phyloP scores from a whole-genome alignment of 2,888 invertebrate species.

The Standfussiana lucernea region DNA sequence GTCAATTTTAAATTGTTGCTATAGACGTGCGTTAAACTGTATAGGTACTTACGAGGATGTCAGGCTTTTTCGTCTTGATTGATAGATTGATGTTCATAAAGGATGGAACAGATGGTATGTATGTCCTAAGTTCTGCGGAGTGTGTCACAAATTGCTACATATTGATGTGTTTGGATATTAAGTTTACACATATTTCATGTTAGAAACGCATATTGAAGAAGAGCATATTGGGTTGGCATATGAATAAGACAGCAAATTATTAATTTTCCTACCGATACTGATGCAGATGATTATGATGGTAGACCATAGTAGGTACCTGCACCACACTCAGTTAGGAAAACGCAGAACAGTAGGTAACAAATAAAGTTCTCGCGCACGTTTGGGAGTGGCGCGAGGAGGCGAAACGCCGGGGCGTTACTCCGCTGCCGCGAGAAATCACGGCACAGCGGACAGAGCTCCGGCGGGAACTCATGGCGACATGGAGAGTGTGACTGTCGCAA shows the following conservation, averaged over 20 bases:
- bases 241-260: background rate
- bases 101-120: background rate
- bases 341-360: too few relatives aligned
- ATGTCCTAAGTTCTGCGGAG: slow-evolving; percentile 1
- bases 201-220: background rate
- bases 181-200: slow-evolving; percentile 7
- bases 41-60: background rate
- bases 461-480: too few relatives aligned
- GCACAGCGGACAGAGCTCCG: too few relatives aligned
- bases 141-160: background rate
- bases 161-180: background rate
- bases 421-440: too few relatives aligned
- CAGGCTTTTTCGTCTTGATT: slow-evolving; percentile 7
- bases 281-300: background rate
- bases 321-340: background rate
- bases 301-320: background rate
- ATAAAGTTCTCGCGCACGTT: too few relatives aligned
- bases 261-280: slow-evolving; percentile 3
- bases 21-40: background rate
- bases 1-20: background rate
- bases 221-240: background rate
- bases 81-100: slow-evolving; percentile 21
- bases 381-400: too few relatives aligned
- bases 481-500: too few relatives aligned
- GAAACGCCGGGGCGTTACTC: too few relatives aligned